Percentiles rank a stretch among this genome's conserved stretches.
phyloP scores from a whole-genome alignment of 2,888 invertebrate genomes.

The Spilarctia lutea region DNA sequence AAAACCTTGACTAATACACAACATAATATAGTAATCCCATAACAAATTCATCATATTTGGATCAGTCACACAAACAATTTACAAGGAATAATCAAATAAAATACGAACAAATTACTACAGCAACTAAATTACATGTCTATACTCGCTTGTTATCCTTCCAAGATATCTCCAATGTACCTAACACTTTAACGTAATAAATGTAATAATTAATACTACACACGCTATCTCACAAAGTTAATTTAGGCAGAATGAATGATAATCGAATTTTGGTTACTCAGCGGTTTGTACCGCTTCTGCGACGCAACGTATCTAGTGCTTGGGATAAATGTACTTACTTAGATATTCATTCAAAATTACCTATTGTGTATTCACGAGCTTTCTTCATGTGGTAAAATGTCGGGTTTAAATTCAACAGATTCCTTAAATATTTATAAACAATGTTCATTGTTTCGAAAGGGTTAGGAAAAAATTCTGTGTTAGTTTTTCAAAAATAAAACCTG shows the following conservation, averaged over 20 bases:
- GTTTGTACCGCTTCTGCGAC: conserved; percentile 12
- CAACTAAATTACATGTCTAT: conserved; percentile 13
- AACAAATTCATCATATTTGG: neutral
- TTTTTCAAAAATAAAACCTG: neutral
- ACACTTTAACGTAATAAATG: conserved; percentile 20
- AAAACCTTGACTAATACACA: neutral
- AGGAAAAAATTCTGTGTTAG: neutral
- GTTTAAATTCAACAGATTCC: conserved; percentile 1
- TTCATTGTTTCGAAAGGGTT: conserved; percentile 7
- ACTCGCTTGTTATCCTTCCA: conserved; percentile 10
- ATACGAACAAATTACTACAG: neutral
- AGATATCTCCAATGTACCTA: conserved; percentile 22
- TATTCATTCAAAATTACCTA: conserved; percentile 21
- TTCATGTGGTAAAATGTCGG: conserved; percentile 15
- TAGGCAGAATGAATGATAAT: conserved; percentile 22
- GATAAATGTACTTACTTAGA: conserved; percentile 21
- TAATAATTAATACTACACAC: conserved; percentile 19
- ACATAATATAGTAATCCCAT: neutral
- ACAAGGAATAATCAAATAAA: neutral
- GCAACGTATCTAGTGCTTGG: conserved; percentile 14
- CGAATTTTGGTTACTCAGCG: conserved; percentile 21
- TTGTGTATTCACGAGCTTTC: conserved; percentile 25
- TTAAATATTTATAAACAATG: conserved; percentile 23
- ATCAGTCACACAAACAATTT: neutral
- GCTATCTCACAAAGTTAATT: conserved; percentile 25